Evolutionary conservation across 2,113 vertebrate genomes (phyloP).

Genomic region (Nasalis larvatus): DNA sequence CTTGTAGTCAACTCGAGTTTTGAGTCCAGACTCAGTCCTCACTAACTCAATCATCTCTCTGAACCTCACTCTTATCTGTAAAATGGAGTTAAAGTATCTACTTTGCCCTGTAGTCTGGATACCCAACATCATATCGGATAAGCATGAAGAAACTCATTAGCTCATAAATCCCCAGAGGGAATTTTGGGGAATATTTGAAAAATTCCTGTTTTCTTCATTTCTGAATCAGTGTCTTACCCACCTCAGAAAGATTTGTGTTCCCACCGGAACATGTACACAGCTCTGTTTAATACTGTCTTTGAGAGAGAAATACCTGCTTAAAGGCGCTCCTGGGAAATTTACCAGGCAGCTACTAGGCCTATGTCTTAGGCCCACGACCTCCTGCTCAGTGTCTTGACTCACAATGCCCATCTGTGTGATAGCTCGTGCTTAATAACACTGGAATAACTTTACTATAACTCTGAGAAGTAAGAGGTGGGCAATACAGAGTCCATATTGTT

Average conservation of each 20-base stretch:
- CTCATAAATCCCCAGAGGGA: not conserved
- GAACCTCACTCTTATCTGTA: not conserved
- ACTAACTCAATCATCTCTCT: not conserved
- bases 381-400: not conserved
- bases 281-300: not conserved
- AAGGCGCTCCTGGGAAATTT: not conserved
- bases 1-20: not conserved
- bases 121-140: not conserved
- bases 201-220: conserved; percentile 24
- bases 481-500: not conserved
- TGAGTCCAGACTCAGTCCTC: not conserved
- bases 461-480: not conserved
- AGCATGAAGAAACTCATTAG: not conserved
- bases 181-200: not conserved
- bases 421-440: not conserved
- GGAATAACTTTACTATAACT: not conserved
- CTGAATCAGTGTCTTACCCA: not conserved
- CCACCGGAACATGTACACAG: no score
- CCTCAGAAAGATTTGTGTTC: not conserved
- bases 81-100: not conserved
- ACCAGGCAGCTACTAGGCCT: not conserved
- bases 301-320: not conserved
- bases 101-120: not conserved
- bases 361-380: not conserved
- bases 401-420: not conserved